Conservation (phyloP, 2,888 invertebrate genomes). For the Luperina nickerlii region DNA sequence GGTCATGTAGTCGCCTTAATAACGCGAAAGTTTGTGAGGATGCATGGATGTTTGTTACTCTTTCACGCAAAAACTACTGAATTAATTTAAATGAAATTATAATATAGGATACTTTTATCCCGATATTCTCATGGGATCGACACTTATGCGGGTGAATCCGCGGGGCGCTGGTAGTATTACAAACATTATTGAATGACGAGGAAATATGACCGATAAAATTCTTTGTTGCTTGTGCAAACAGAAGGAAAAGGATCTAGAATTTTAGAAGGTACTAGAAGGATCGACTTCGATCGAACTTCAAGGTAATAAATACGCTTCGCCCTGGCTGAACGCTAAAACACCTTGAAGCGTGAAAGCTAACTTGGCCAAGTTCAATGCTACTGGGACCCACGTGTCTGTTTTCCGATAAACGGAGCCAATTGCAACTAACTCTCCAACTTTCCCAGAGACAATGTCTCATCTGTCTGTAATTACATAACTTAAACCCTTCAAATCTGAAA, state of each 20-base stretch:
- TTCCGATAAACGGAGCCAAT: constrained; percentile 16
- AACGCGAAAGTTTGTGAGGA: no score
- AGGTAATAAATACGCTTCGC: constrained; percentile 9
- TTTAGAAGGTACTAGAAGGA: constrained; percentile 10
- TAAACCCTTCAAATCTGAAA: neutral
- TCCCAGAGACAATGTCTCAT: neutral
- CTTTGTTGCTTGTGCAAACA: neutral
- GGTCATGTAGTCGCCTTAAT: no score
- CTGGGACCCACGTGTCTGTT: constrained; percentile 11
- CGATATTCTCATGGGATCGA: no score
- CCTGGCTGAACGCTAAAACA: constrained; percentile 15
- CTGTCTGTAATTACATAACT: neutral
- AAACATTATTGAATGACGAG: neutral
- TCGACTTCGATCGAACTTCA: neutral
- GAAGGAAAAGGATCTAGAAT: neutral
- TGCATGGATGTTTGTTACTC: no score
- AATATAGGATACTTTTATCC: no score
- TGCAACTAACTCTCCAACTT: neutral
- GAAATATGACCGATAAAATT: constrained; percentile 10
- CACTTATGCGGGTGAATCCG: no score
- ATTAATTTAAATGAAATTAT: no score
- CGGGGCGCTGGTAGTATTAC: neutral
- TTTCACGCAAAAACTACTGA: no score
- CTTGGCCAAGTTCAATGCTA: constrained; percentile 45
- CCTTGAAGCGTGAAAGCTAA: constrained; percentile 24